Base-by-base conservation (phyloP, 35 echinoderm and acorn worm genomes). In the Heliocidaris tuberculata region DNA sequence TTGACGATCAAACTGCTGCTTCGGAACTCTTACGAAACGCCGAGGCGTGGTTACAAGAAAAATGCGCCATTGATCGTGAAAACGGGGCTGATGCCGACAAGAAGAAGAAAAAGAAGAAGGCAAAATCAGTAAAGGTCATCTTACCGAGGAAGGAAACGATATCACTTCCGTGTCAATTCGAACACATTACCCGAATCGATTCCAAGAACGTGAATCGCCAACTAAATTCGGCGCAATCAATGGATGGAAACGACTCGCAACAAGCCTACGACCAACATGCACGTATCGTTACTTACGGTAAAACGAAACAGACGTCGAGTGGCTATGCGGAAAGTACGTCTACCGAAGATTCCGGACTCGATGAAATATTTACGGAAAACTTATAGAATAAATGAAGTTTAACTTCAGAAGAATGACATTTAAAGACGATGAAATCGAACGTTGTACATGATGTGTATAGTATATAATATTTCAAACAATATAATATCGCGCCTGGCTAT, bases 181-280 rank as follows among this genome's bases (percentile, higher is more conserved):
- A 99, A 96, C 98, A 99, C 90, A 95, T 99, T 86, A 99, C 98
- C 4, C 94, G 96, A 85, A 90, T 99, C 10, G 98, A 99, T 61
- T 95, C 97, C 48, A 96, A 99, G 30, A 95, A 59, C 35, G 95
- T 96, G 85, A 56, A 30, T 16, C 94, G 94, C 27, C 86, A 42
- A 85, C 94, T 35, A 8, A 94, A 30, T 30, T 48, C 94, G 0
- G 30, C 91, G n/a, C 65, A 78, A 78, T 50, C 47, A 31, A 52
- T 93, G 50, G 48, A 49, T n/a, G 31, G 16, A 31, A 93, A 50
- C 47, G 91, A 93, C 91, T 93, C 47, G 16, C 48, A 93, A 27
- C 48, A 59, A 93, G 91, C 48, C 50, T 93, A 59, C 50, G 91
- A 93, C 50, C 91, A 93, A 93, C 91, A 93, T 93, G 91, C 91